These are phyloP conservation scores for Cladopsammia gracilis DNA, from an alignment of 64 coral and sea anemone genomes.

Conservation along the genomic window DNA sequence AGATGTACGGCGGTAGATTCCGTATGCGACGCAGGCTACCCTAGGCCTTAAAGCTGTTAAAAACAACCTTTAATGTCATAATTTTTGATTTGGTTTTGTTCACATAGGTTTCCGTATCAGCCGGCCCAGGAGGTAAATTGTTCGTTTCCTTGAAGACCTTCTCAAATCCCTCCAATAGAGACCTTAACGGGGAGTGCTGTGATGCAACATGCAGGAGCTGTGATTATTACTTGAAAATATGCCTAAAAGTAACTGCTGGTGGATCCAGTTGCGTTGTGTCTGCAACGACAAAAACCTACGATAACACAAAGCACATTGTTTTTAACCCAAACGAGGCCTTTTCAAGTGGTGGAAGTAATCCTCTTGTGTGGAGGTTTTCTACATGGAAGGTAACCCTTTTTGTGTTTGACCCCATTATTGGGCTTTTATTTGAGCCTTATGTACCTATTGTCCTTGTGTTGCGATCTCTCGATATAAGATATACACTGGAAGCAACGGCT, in stretches of 20 bases:
- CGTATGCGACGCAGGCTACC: no score
- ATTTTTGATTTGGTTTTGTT: neutral
- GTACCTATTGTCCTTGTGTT: no score
- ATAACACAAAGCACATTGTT: constrained; percentile 78
- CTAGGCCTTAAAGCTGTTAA: no score
- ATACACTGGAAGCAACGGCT: no score
- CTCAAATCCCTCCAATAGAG: constrained; percentile 68
- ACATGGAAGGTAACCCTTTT: constrained; percentile 76
- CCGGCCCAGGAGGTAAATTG: constrained; percentile 61
- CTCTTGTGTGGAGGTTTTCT: constrained; percentile 54
- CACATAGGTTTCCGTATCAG: neutral
- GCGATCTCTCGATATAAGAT: no score
- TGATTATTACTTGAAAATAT: constrained; percentile 80
- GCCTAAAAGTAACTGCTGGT: constrained; percentile 45
- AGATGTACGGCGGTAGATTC: no score
- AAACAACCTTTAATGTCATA: neutral
- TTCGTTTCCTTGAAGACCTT: constrained; percentile 64
- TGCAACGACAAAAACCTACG: constrained; percentile 49
- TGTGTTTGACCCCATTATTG: no score
- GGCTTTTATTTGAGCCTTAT: no score
- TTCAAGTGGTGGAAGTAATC: constrained; percentile 43
- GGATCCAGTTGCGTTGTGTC: constrained; percentile 21
- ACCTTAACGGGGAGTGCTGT: constrained; percentile 74
- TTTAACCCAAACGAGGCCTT: constrained; percentile 59
- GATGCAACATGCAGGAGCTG: constrained; percentile 67